Percentiles rank a stretch among this genome's conserved stretches.
These are phyloP conservation scores for Accipiter cooperii DNA, from an alignment of 2,113 vertebrate genomes.

Conservation along the genomic window DNA sequence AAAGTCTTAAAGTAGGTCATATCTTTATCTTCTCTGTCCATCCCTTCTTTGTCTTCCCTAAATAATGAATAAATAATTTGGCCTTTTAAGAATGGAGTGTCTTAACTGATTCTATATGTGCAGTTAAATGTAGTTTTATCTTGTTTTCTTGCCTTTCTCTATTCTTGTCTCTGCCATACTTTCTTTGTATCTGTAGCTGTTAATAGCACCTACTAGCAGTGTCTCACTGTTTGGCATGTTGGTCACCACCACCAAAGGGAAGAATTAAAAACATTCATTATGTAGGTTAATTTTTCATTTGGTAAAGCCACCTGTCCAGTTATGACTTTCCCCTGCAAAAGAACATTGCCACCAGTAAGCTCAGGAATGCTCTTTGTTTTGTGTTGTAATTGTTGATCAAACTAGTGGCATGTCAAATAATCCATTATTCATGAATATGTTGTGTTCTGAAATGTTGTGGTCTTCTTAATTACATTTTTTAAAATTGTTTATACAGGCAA, in stretches of 20 bases:
- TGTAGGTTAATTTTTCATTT: rapidly evolving
- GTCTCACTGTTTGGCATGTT: neutral
- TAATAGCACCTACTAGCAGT: neutral
- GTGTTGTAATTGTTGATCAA: neutral
- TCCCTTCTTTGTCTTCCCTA: neutral
- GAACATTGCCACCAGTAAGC: neutral
- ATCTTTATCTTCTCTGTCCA: neutral
- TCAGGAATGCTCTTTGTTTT: neutral
- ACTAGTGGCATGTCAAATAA: neutral
- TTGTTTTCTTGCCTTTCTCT: neutral
- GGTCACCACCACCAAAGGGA: neutral
- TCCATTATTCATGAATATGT: neutral
- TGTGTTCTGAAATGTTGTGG: neutral
- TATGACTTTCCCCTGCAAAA: neutral
- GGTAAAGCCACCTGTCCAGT: neutral
- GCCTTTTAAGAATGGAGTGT: neutral
- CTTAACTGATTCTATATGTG: neutral
- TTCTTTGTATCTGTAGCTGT: neutral
- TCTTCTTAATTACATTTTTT: constrained; percentile 26
- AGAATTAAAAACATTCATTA: rapidly evolving
- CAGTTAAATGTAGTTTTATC: neutral
- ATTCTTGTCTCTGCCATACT: rapidly evolving
- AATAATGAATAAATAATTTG: neutral
- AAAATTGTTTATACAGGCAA: constrained; percentile 18
- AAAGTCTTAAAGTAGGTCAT: neutral